Evolutionary conservation across 64 coral and sea anemone species (phyloP).

Genomic region (Montipora capricornis): DNA sequence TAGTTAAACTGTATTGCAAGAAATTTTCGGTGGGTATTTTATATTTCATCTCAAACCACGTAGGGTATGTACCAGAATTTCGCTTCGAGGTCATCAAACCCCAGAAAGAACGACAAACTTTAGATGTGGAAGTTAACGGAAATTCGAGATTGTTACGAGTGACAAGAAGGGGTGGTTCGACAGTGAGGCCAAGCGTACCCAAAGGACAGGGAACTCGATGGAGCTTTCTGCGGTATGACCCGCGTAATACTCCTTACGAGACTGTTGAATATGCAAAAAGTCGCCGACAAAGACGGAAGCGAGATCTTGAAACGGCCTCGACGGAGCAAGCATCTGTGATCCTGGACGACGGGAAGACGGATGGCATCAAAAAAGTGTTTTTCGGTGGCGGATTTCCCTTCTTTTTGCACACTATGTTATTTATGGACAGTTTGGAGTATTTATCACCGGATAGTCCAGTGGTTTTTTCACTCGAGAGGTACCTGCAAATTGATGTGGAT

Average conservation of each 20-base stretch:
- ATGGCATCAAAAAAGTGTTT: constrained; percentile 93
- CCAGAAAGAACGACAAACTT: constrained; percentile 65
- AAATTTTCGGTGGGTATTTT: constrained; percentile 89
- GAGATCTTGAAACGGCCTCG: neutral
- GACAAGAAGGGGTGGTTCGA: constrained; percentile 75
- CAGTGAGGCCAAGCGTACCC: constrained; percentile 57
- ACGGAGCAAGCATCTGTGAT: constrained; percentile 68
- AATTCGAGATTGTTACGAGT: constrained; percentile 76
- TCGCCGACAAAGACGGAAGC: constrained; percentile 16
- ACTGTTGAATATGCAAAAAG: constrained; percentile 83
- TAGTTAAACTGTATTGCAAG: constrained; percentile 83
- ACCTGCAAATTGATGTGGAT: constrained; percentile 94
- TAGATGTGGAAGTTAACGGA: constrained; percentile 76
- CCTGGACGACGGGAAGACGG: constrained; percentile 73
- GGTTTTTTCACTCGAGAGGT: constrained; percentile 78
- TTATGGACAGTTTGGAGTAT: constrained; percentile 92
- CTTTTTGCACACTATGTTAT: constrained; percentile 94
- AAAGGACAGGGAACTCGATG: constrained; percentile 80
- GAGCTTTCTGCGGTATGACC: constrained; percentile 71
- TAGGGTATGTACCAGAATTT: constrained; percentile 88
- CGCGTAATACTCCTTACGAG: constrained; percentile 72
- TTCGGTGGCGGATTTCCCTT: constrained; percentile 90
- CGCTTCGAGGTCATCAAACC: constrained; percentile 74
- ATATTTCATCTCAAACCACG: constrained; percentile 85
- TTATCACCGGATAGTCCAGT: constrained; percentile 61